A percentile compares a stretch with the other conserved stretches of the same genome.
Evolutionary conservation across 2,888 invertebrate species (phyloP).

Genomic region (Arctia plantaginis): DNA sequence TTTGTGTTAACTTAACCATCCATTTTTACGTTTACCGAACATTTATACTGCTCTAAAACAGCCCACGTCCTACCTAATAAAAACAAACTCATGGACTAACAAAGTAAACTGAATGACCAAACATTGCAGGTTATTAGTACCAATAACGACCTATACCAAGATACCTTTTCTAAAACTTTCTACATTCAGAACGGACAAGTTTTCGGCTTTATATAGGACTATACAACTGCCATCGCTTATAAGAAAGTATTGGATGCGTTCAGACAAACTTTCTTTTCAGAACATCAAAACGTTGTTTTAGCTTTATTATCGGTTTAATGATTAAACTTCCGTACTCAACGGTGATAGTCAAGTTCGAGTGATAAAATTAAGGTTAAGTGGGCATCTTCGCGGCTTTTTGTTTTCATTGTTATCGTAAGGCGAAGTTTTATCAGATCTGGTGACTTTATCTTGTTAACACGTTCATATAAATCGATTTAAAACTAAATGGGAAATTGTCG

Average conservation of each 20-base stretch:
- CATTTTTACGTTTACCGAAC: background rate
- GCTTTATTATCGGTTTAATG: constrained; percentile 4
- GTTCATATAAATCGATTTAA: background rate
- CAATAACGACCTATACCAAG: constrained; percentile 12
- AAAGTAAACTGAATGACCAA: constrained; percentile 16
- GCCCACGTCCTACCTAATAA: constrained; percentile 13
- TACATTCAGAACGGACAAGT: constrained; percentile 20
- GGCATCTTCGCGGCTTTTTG: constrained; percentile 1
- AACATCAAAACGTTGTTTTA: background rate
- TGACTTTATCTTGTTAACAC: background rate
- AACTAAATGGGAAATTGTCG: background rate
- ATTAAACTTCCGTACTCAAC: background rate
- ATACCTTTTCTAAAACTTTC: constrained; percentile 25
- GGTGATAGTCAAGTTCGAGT: constrained; percentile 3
- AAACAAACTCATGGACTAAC: constrained; percentile 5
- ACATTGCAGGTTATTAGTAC: constrained; percentile 29
- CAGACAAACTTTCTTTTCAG: background rate
- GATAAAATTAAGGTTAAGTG: constrained; percentile 3
- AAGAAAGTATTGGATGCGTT: background rate
- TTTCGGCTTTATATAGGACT: background rate
- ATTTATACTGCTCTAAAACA: background rate
- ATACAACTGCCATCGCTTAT: constrained; percentile 15
- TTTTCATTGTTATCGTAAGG: background rate
- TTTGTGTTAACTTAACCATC: background rate
- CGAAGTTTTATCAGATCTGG: background rate